Conservation (phyloP, 2,888 invertebrate species). For the Cybosia mesomella region DNA sequence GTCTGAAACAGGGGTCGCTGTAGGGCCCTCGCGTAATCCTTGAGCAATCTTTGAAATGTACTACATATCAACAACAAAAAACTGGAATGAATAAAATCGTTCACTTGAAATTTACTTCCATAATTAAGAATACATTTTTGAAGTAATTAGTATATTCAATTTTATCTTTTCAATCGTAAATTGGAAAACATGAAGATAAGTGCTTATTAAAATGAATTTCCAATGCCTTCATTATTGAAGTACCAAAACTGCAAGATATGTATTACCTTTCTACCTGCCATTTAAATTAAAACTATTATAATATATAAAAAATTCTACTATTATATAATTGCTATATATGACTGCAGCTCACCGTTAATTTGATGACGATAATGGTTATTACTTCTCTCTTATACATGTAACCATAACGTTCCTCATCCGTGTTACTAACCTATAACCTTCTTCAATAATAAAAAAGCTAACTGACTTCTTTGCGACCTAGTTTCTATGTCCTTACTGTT, state of each 20-base stretch:
- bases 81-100: conserved; percentile 11
- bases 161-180: no score
- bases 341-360: background rate
- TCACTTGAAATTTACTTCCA: background rate
- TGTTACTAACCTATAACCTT: background rate
- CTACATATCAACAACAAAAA: background rate
- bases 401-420: background rate
- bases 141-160: background rate
- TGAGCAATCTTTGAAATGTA: conserved; percentile 12
- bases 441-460: background rate
- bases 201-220: no score
- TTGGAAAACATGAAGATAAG: no score
- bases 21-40: conserved; percentile 24
- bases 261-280: background rate
- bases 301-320: background rate
- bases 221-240: no score
- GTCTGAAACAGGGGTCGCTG: conserved; percentile 60
- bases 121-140: background rate
- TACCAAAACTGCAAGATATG: no score
- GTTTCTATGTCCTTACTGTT: background rate
- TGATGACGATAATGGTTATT: background rate
- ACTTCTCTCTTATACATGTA: background rate
- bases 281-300: background rate
- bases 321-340: background rate
- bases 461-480: background rate